phyloP scores from a whole-genome alignment of 2,888 invertebrate species.

The Watsonalla cultraria region DNA sequence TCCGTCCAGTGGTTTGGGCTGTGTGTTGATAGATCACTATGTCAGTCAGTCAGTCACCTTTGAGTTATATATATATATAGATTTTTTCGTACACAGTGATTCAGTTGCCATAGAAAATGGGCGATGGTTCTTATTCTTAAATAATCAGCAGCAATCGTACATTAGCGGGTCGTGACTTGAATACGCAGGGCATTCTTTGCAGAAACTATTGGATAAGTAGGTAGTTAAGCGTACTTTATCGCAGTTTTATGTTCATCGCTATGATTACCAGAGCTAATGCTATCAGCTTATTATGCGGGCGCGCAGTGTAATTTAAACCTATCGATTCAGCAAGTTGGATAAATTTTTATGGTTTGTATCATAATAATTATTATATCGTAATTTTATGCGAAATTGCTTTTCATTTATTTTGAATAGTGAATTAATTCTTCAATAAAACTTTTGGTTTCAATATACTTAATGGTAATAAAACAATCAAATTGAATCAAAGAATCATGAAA shows the following conservation, averaged over 20 bases:
- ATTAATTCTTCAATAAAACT: too few species aligned
- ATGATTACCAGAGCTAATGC: slow-evolving; percentile 36
- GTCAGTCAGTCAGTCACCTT: too few species aligned
- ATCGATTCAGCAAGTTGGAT: slow-evolving; percentile 44
- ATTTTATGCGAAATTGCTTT: slow-evolving; percentile 47
- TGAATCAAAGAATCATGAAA: too few species aligned
- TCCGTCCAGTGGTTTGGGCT: too few species aligned
- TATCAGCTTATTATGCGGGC: slow-evolving; percentile 28
- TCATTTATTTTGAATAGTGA: slow-evolving; percentile 19
- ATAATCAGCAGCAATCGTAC: slow-evolving; percentile 49
- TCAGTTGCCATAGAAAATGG: slow-evolving; percentile 32
- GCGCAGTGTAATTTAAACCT: slow-evolving; percentile 33
- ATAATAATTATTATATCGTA: slow-evolving; percentile 49
- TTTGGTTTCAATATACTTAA: too few species aligned
- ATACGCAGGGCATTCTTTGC: slow-evolving; percentile 20
- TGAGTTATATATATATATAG: too few species aligned
- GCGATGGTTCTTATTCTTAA: slow-evolving; percentile 42
- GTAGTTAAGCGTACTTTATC: slow-evolving; percentile 11
- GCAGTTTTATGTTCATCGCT: slow-evolving; percentile 37
- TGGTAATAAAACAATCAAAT: too few species aligned
- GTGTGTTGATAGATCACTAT: too few species aligned
- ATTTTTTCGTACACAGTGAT: slow-evolving; percentile 33
- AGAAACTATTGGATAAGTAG: neutral
- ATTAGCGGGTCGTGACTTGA: slow-evolving; percentile 47
- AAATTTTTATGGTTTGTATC: slow-evolving; percentile 46